Evolutionary conservation across 2,888 invertebrate genomes (phyloP).

Genomic region (Myopa tessellatipennis): DNA sequence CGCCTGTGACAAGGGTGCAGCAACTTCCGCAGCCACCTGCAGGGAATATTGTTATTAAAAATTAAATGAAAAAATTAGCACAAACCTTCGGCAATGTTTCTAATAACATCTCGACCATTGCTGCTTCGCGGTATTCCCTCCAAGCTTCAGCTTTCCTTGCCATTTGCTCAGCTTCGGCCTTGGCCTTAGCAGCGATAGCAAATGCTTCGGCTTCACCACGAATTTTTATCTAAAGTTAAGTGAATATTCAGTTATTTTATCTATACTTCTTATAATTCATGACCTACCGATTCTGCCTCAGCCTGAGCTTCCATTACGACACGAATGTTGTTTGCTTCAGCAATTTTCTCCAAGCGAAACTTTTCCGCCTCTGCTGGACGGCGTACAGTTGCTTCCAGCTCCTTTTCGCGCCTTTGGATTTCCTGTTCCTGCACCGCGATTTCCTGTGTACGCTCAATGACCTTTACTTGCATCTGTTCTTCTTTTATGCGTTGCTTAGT

Average conservation of each 20-base stretch:
- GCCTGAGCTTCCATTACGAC: constrained; percentile 96
- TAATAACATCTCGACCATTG: constrained; percentile 96
- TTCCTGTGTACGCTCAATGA: constrained; percentile 91
- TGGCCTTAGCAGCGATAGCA: constrained; percentile 93
- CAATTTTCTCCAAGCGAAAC: constrained; percentile 88
- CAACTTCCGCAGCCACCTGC: constrained; percentile 95
- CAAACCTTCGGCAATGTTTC: constrained; percentile 93
- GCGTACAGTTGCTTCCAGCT: constrained; percentile 91
- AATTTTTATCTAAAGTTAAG: constrained; percentile 71
- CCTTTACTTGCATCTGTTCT: constrained; percentile 96
- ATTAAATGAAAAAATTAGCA: neutral
- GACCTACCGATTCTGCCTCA: constrained; percentile 84
- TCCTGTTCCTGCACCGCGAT: constrained; percentile 97
- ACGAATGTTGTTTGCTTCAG: constrained; percentile 90
- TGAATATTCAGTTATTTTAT: neutral
- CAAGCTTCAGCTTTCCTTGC: constrained; percentile 96
- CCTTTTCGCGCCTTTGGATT: constrained; percentile 89
- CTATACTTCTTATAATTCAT: neutral
- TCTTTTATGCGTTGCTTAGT: constrained; percentile 96
- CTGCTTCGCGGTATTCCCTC: constrained; percentile 95
- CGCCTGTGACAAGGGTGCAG: constrained; percentile 92
- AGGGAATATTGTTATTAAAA: constrained; percentile 37
- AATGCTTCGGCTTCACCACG: constrained; percentile 92
- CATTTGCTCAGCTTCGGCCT: constrained; percentile 97
- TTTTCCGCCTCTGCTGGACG: constrained; percentile 98